Conservation (phyloP, 92 coral and sea anemone genomes). For the Palythoa heliodiscus region DNA sequence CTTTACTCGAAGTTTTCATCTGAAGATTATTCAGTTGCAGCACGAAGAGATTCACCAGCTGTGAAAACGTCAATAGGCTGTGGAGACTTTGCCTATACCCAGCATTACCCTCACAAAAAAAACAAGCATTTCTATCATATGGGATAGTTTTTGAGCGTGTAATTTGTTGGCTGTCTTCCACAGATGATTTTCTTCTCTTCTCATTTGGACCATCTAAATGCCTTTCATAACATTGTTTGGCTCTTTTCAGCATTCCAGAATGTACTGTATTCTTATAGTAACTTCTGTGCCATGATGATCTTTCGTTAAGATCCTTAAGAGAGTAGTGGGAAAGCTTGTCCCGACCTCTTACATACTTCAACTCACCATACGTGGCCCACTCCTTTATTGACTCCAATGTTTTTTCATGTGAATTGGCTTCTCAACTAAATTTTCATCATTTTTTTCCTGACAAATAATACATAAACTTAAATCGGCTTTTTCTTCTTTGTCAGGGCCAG, state of each 20-base stretch:
- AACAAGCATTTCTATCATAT: background rate
- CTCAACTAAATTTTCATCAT: constrained; percentile 47
- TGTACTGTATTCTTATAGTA: background rate
- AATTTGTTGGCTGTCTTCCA: background rate
- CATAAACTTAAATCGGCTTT: constrained; percentile 2
- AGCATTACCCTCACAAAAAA: background rate
- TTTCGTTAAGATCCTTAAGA: constrained; percentile 48
- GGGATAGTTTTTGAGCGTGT: background rate
- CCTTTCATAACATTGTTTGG: background rate
- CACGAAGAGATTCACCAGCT: background rate
- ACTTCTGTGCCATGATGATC: constrained; percentile 68
- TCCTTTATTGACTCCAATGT: constrained; percentile 24
- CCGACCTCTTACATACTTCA: constrained; percentile 25
- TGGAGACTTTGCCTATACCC: background rate
- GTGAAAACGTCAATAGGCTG: background rate
- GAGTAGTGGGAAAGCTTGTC: constrained; percentile 25
- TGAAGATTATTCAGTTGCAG: background rate
- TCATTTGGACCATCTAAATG: background rate
- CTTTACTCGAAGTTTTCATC: background rate
- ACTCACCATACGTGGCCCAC: constrained; percentile 39
- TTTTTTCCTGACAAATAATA: constrained; percentile 30
- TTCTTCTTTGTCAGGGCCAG: too few species aligned
- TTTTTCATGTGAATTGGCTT: constrained; percentile 62
- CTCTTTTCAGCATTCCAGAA: background rate
- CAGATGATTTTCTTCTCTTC: background rate